Evolutionary conservation across 2,888 invertebrate genomes (phyloP), one percentile per base, ranked within the genome.

Genomic region (Stomorhina lunata): DNA sequence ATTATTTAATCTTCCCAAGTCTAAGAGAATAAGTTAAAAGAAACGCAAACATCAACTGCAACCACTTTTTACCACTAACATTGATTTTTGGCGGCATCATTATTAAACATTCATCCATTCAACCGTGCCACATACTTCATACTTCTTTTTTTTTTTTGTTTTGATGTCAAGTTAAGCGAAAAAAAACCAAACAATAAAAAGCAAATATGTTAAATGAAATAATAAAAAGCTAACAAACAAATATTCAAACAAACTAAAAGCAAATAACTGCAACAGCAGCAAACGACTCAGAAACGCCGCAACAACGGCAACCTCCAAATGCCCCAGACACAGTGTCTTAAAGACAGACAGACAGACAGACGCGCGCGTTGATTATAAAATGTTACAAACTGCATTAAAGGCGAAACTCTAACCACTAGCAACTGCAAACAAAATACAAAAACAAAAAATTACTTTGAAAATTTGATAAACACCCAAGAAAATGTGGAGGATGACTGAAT

Each of bases 321-420:
- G 66, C 32, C n/a, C n/a, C 79, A 72, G 79, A 79, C 79, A 79
- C 37, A 48, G 55, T 79, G 78, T 72, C 78, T 65, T 79, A n/a
- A n/a, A n/a, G n/a, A n/a, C n/a, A n/a, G n/a, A n/a, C n/a, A n/a
- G n/a, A n/a, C n/a, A n/a, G n/a, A 72, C 12, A 71, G 37, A 40
- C 57, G 37, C n/a, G n/a, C n/a, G 50, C 22, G 48, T 59, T 72
- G 50, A 66, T n/a, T n/a, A 72, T 66, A 48, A 65, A 79, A 72
- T 72, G 27, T 72, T 72, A 55, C 71, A 79, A 65, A 20, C 43
- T 69, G 68, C 55, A 55, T 76, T 71, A 55, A 66, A 66, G 45
- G 17, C 34, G 10, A 25, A 66, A n/a, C n/a, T n/a, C n/a, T n/a
- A n/a, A 45, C 17, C 25, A 20, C 4, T 29, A 43, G 57, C 15